These are phyloP conservation scores for Aix galericulata DNA, from an alignment of 2,113 vertebrate species.

Conservation along the genomic window DNA sequence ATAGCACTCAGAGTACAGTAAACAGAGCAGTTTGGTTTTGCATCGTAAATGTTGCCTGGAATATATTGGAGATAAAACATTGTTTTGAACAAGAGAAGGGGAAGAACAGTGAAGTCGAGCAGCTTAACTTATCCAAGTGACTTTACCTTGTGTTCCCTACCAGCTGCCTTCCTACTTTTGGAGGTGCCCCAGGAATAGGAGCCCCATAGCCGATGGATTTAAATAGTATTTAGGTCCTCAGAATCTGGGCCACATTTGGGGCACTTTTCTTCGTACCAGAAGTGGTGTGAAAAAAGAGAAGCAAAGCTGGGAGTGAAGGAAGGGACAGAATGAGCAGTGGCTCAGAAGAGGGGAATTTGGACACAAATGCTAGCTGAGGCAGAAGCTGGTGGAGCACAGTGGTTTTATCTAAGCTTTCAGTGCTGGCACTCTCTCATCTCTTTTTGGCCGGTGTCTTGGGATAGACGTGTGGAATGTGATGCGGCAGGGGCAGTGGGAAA, in stretches of 20 bases:
- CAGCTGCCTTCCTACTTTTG: neutral
- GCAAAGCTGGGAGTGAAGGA: neutral
- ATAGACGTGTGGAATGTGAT: neutral
- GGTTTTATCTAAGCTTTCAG: neutral
- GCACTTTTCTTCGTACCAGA: neutral
- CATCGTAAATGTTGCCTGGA: neutral
- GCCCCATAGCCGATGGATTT: neutral
- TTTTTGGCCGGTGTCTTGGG: constrained; percentile 25
- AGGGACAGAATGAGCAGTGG: neutral
- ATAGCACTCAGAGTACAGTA: neutral
- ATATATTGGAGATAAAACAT: neutral
- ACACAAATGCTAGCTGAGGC: neutral
- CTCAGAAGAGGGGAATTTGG: neutral
- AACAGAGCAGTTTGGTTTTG: neutral
- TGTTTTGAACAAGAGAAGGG: neutral
- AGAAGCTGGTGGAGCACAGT: constrained; percentile 1
- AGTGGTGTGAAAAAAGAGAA: neutral
- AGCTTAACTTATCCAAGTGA: neutral
- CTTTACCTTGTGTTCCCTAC: neutral
- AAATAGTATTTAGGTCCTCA: neutral
- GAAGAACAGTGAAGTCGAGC: neutral
- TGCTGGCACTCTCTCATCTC: neutral
- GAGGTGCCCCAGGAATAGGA: neutral
- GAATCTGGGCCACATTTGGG: neutral
- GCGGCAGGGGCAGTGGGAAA: neutral